Conservation (phyloP, 2,113 vertebrate genomes). For the Hippocampus comes region DNA sequence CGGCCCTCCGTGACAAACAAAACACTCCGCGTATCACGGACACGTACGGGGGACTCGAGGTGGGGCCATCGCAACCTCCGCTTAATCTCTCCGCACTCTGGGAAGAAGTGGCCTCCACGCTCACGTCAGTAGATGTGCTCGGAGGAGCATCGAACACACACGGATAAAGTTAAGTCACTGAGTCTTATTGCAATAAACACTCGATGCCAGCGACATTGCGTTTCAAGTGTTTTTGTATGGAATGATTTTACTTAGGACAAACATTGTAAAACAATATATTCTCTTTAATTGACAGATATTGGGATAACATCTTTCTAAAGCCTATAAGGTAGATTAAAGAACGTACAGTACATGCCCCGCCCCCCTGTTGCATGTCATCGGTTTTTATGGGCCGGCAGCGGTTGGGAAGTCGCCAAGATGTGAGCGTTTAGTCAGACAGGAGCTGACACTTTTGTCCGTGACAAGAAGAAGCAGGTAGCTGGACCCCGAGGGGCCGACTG, state of each 20-base stretch:
- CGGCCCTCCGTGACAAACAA: background rate
- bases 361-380: background rate
- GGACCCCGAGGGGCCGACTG: slow-evolving; percentile 27
- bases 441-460: slow-evolving; percentile 54
- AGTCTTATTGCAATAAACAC: background rate
- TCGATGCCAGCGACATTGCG: background rate
- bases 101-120: background rate
- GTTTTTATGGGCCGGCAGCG: background rate
- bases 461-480: slow-evolving; percentile 52
- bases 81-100: background rate
- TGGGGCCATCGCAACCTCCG: background rate
- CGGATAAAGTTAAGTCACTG: background rate
- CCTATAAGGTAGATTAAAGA: background rate
- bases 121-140: too few species aligned
- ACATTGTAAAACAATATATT: background rate
- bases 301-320: background rate
- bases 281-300: background rate
- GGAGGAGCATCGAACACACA: background rate
- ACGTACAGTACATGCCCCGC: slow-evolving; percentile 1
- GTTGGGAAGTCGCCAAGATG: background rate
- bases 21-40: background rate
- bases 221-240: background rate
- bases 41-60: background rate
- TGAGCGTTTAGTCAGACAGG: slow-evolving; percentile 29
- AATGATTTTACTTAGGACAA: background rate